Conservation (phyloP, 1,140 invertebrate genomes). For the Lucilia sericata region DNA sequence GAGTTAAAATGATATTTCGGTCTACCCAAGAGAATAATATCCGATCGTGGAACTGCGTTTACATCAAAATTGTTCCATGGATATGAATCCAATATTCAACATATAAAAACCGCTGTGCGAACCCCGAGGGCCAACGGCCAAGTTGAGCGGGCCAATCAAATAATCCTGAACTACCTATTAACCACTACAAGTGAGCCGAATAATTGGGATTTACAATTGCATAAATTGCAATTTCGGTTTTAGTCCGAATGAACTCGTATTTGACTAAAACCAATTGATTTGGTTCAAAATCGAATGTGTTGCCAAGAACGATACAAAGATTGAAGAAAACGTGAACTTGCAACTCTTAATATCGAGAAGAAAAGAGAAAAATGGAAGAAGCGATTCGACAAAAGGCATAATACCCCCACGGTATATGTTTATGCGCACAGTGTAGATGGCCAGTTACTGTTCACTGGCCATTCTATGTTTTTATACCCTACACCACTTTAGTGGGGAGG, state of each 20-base stretch:
- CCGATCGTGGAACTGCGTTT: not conserved
- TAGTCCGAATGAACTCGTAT: too few species aligned
- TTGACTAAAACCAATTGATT: too few species aligned
- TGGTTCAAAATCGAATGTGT: not conserved
- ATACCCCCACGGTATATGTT: not conserved
- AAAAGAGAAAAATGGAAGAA: not conserved
- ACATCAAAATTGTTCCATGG: constrained; percentile 28
- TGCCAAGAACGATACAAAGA: too few species aligned
- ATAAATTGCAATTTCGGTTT: not conserved
- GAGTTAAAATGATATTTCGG: too few species aligned
- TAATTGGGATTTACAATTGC: not conserved
- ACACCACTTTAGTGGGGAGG: too few species aligned
- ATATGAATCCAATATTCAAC: not conserved
- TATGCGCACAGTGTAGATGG: too few species aligned
- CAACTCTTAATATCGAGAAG: not conserved
- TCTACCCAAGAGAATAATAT: not conserved
- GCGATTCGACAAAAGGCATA: not conserved
- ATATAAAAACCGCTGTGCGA: constrained; percentile 20
- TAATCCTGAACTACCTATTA: not conserved
- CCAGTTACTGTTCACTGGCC: too few species aligned
- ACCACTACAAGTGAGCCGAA: not conserved
- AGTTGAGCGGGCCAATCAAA: constrained; percentile 52
- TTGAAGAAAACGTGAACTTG: too few species aligned
- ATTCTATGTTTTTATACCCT: too few species aligned
- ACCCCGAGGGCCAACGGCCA: constrained; percentile 51